Evolutionary conservation across 2,113 vertebrate species (phyloP).

Genomic region (Gadus macrocephalus): DNA sequence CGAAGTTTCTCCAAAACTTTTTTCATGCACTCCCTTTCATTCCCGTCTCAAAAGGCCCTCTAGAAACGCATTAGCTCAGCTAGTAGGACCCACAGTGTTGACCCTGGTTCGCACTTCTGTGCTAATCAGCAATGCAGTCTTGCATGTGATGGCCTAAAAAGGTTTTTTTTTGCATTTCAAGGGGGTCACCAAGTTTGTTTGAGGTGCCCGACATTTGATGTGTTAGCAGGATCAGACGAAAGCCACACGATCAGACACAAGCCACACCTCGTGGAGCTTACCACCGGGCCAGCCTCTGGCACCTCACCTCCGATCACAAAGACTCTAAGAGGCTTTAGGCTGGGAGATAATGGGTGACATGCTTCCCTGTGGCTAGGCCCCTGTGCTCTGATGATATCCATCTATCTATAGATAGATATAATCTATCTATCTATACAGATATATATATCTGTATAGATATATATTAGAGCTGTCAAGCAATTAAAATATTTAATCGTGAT

Average conservation of each 20-base stretch:
- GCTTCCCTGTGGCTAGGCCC: neutral
- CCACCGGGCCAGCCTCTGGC: slow-evolving; percentile 17
- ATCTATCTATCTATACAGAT: neutral
- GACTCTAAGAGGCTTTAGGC: slow-evolving; percentile 6
- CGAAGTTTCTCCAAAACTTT: too few species aligned
- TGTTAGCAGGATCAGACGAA: slow-evolving; percentile 26
- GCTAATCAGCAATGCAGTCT: slow-evolving; percentile 24
- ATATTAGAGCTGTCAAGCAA: too few species aligned
- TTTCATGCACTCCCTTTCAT: neutral
- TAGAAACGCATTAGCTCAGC: too few species aligned
- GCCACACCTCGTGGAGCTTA: neutral
- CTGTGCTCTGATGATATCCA: neutral
- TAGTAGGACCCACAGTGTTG: neutral
- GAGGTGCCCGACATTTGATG: slow-evolving; percentile 39
- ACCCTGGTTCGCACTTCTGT: slow-evolving; percentile 11
- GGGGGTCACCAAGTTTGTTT: slow-evolving; percentile 8
- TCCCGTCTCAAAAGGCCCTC: slow-evolving; percentile 3
- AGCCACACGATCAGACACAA: slow-evolving; percentile 21
- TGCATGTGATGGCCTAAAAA: neutral
- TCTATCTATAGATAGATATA: neutral
- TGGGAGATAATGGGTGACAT: slow-evolving; percentile 30
- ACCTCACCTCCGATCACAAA: slow-evolving; percentile 29
- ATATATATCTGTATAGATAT: neutral
- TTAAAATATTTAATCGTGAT: too few species aligned
- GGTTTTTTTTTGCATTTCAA: slow-evolving; percentile 16